Conservation (phyloP, 2,888 invertebrate species). For the Ichneumoninae sp. region DNA sequence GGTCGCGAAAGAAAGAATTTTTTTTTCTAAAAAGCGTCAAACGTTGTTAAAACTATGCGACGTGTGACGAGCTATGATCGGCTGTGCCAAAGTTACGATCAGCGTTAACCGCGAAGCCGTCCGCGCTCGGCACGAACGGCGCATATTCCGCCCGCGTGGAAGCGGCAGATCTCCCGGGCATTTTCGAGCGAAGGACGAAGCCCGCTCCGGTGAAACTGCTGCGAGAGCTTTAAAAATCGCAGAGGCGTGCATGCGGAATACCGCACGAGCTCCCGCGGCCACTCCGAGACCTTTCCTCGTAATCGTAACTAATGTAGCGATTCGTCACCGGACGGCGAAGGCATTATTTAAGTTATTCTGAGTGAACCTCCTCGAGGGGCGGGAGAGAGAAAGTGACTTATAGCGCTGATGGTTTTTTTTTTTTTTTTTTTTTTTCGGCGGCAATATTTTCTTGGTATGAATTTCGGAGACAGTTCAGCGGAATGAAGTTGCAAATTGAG, state of each 20-base stretch:
- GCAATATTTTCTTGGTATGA: too few relatives aligned
- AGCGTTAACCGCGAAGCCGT: neutral
- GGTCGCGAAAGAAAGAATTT: neutral
- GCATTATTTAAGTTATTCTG: constrained; percentile 6
- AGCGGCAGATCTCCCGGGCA: neutral
- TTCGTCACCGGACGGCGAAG: constrained; percentile 57
- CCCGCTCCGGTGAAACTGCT: constrained; percentile 16
- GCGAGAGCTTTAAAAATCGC: constrained; percentile 56
- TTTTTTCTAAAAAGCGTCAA: neutral
- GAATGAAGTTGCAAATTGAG: constrained; percentile 67
- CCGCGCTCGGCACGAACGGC: neutral
- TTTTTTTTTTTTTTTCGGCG: neutral
- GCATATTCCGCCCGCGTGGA: constrained; percentile 3
- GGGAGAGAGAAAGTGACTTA: neutral
- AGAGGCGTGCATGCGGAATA: constrained; percentile 47
- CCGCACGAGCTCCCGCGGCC: constrained; percentile 15
- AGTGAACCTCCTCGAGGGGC: constrained; percentile 3
- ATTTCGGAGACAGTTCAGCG: neutral
- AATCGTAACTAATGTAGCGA: constrained; percentile 71
- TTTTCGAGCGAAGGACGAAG: constrained; percentile 24
- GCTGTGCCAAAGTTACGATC: constrained; percentile 6
- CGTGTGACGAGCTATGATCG: constrained; percentile 4
- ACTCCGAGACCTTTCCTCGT: constrained; percentile 24
- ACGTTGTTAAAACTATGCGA: neutral
- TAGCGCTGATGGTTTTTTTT: neutral